Conservation (phyloP, 2,797 vertebrate genomes). For the Diplodus puntazzo region DNA sequence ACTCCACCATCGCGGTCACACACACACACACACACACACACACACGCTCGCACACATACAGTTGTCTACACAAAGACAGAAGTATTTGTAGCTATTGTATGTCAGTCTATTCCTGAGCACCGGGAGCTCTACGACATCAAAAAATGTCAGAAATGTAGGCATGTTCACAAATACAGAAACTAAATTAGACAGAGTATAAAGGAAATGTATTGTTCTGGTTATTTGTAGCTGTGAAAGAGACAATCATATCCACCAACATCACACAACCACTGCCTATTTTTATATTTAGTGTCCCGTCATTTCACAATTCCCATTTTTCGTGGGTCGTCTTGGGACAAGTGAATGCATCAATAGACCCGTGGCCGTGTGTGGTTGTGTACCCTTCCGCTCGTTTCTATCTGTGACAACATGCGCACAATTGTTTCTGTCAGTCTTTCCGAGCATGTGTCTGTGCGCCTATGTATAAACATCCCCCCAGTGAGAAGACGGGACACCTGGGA, state of each 20-base stretch:
- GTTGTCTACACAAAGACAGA: background rate
- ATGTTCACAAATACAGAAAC: background rate
- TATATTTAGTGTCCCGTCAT: constrained; percentile 46
- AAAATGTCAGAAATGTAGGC: constrained; percentile 1
- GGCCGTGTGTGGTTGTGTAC: constrained; percentile 11
- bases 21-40: background rate
- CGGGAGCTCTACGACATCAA: background rate
- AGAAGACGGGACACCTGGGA: constrained; percentile 74
- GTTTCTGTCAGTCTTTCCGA: constrained; percentile 29
- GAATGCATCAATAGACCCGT: constrained; percentile 38
- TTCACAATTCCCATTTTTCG: constrained; percentile 30
- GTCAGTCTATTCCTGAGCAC: constrained; percentile 7
- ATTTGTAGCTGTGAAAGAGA: background rate
- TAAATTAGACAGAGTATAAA: constrained; percentile 13
- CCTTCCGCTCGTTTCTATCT: constrained; percentile 18
- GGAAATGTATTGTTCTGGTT: background rate
- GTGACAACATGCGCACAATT: constrained; percentile 13
- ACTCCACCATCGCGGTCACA: background rate
- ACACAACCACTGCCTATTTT: constrained; percentile 2
- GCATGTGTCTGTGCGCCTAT: constrained; percentile 5
- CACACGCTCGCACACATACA: background rate
- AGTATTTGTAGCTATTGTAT: constrained; percentile 15
- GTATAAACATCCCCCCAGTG: constrained; percentile 26
- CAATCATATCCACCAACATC: constrained; percentile 9
- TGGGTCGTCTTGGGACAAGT: constrained; percentile 46